Evolutionary conservation across 2,113 vertebrate species (phyloP).

Genomic region (Noctilio leporinus): DNA sequence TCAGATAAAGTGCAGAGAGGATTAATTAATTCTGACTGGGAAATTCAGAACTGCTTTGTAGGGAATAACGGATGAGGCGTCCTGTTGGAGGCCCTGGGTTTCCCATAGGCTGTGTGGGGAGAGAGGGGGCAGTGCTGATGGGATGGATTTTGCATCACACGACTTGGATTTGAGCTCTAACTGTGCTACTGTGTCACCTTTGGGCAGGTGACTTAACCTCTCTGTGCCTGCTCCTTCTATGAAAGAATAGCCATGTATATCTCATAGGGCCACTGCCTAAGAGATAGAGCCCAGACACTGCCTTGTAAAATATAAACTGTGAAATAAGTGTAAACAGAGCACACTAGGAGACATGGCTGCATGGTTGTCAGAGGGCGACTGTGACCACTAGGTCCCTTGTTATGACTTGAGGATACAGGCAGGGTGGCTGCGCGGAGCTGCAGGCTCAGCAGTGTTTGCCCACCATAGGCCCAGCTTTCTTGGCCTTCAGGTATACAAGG

Average conservation of each 20-base stretch:
- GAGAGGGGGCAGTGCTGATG: neutral
- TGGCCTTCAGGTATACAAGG: no score
- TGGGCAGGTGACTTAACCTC: neutral
- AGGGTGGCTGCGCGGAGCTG: neutral
- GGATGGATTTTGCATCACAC: neutral
- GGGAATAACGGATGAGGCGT: neutral
- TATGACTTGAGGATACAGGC: fast-evolving
- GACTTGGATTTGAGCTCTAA: neutral
- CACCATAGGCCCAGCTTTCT: neutral
- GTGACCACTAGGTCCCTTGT: fast-evolving
- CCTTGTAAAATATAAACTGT: neutral
- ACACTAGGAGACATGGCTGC: neutral
- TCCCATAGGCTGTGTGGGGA: fast-evolving
- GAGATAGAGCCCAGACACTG: neutral
- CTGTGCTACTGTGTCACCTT: neutral
- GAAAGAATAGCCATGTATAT: neutral
- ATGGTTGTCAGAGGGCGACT: neutral
- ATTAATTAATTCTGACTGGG: conserved; percentile 48
- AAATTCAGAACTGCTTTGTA: neutral
- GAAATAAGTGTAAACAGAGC: neutral
- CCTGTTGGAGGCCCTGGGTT: neutral
- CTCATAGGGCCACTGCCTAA: neutral
- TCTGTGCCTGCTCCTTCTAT: neutral
- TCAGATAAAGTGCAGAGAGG: conserved; percentile 32
- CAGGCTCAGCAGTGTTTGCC: neutral